Evolutionary conservation across 1,140 invertebrate species (phyloP).

Genomic region (Drosophila ercepeae): DNA sequence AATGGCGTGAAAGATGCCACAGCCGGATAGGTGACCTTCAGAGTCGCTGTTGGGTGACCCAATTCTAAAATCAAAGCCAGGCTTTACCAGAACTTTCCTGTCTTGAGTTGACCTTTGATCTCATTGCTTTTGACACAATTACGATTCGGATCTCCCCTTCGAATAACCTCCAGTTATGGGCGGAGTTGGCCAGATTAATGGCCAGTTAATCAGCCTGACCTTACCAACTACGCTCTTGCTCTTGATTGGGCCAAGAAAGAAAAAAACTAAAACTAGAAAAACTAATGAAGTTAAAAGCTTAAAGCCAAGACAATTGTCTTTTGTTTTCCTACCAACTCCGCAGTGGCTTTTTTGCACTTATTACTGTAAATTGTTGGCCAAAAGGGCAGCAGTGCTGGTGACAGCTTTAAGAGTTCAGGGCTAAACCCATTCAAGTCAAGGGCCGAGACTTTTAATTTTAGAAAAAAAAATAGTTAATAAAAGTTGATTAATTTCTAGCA

Average conservation of each 20-base stretch:
- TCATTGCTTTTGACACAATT: not conserved
- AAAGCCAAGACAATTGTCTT: constrained; percentile 34
- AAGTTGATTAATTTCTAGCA: not conserved
- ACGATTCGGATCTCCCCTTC: not conserved
- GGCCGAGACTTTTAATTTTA: not conserved
- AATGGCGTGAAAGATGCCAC: constrained; percentile 19
- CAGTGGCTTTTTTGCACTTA: constrained; percentile 7
- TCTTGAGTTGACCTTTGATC: not conserved
- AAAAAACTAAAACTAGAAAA: not conserved
- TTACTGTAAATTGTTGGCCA: constrained; percentile 43
- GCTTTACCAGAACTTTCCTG: no score
- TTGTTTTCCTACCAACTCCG: constrained; percentile 3
- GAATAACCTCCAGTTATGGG: not conserved
- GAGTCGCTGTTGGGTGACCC: not conserved
- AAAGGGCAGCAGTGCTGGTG: constrained; percentile 9
- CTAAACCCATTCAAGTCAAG: constrained; percentile 45
- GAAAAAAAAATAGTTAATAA: not conserved
- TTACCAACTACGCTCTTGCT: constrained; percentile 27
- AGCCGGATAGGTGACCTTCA: constrained; percentile 39
- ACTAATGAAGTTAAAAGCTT: constrained; percentile 60
- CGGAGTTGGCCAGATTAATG: constrained; percentile 16
- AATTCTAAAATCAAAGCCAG: not conserved
- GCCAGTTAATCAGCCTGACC: constrained; percentile 37
- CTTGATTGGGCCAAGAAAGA: constrained; percentile 53
- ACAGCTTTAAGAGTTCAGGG: constrained; percentile 47